Base-by-base conservation (phyloP, 2,888 invertebrate genomes). In the Aleiodes leptofemur region DNA sequence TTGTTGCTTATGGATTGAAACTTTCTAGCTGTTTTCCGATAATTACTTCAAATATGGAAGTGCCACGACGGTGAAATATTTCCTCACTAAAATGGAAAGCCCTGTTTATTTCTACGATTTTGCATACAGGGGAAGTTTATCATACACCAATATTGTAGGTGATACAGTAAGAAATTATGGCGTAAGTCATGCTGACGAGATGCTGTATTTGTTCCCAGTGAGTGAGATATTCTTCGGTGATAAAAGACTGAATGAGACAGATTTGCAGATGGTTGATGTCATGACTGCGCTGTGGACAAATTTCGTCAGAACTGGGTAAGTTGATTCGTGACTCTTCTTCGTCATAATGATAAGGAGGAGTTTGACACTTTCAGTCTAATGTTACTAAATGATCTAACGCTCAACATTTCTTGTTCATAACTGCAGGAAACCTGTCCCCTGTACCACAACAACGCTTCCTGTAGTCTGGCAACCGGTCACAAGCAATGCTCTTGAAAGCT, bases 151-250 rank as follows among this genome's bases (percentile, higher is more conserved):
- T 87, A 91, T 95, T 76, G 95, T 95, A 82, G 95, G 95, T 0
- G 95, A 93, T 73, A 89, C 91, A 1, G 88, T 90, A 34, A 91
- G 91, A 73, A 92, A 93, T 86, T 94, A 94, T 82, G 95, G 96
- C 72, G 94, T 95, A 0, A 94, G 94, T 71, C 96, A 96, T 86
- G 96, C 95, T 0, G 96, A 96, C 83, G 96, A 97, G 78, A 89
- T 96, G 71, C 95, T 95, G 86, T 94, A 96, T 86, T 87, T 96
- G 7, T 96, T 96, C 86, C 94, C 95, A 0, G 92, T 95, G 68
- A 91, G 91, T 0, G 91, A 92, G 75, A 87, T 87, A 55, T 84
- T 93, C 5, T 95, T 95, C 84, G 91, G 93, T 0, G 90, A 91
- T 48, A 90, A 92, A 2, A 89, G 91, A 8, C 89, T 93, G 6